Evolutionary conservation across 2,888 invertebrate species (phyloP).

Genomic region (Chymomyza procnemis): DNA sequence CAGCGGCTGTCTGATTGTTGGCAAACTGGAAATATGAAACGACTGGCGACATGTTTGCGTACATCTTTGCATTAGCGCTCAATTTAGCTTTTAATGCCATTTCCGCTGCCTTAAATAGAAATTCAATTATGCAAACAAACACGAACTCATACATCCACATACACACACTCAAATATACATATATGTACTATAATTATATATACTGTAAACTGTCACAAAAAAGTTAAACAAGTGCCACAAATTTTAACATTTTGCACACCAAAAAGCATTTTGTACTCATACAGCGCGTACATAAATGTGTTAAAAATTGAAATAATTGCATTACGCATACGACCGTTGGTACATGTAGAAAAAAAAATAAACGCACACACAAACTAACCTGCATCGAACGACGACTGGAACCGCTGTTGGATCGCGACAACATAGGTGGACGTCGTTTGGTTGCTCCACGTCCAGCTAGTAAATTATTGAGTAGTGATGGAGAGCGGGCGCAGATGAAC

Average conservation of each 20-base stretch:
- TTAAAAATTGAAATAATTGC: conserved; percentile 65
- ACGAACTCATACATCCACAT: conserved; percentile 22
- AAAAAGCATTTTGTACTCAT: background rate
- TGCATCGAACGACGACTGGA: conserved; percentile 93
- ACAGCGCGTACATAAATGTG: conserved; percentile 38
- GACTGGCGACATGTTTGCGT: conserved; percentile 54
- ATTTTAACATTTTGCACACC: background rate
- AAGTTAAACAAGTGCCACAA: conserved; percentile 24
- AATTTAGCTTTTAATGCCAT: conserved; percentile 72
- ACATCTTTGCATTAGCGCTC: conserved; percentile 48
- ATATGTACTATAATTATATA: background rate
- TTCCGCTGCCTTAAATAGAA: conserved; percentile 61
- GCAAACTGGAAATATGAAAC: background rate
- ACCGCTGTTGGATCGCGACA: conserved; percentile 93
- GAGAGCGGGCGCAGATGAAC: conserved; percentile 96
- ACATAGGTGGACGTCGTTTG: conserved; percentile 91
- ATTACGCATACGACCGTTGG: conserved; percentile 55
- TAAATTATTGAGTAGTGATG: conserved; percentile 93
- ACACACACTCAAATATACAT: conserved; percentile 11
- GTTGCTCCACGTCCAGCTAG: conserved; percentile 94
- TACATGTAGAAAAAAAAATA: background rate
- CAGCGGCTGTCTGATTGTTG: background rate
- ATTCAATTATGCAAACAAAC: conserved; percentile 57
- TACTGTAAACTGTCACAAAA: conserved; percentile 38
- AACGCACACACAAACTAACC: conserved; percentile 80